Conservation (phyloP, 2,797 vertebrate genomes). For the Trematomus bernacchii region DNA sequence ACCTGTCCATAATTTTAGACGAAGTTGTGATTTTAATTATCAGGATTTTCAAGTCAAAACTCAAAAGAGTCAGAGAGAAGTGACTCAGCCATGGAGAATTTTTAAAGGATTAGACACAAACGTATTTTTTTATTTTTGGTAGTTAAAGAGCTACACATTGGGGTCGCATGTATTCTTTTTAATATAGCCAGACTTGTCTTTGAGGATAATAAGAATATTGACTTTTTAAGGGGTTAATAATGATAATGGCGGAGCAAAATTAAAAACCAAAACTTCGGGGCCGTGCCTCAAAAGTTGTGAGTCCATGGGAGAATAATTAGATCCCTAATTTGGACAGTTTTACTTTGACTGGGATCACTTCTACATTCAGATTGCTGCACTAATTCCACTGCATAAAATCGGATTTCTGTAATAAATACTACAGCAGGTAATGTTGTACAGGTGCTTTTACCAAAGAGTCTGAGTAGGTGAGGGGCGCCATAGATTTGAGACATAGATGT, state of each 20-base stretch:
- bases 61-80: too few species aligned
- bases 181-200: not conserved
- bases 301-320: not conserved
- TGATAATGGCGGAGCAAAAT: too few species aligned
- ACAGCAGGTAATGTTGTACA: not conserved
- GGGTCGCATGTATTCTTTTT: not conserved
- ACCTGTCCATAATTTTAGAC: too few species aligned
- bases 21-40: too few species aligned
- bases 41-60: too few species aligned
- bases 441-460: constrained; percentile 89
- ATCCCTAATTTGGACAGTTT: not conserved
- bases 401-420: not conserved
- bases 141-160: not conserved
- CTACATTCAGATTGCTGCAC: too few species aligned
- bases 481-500: constrained; percentile 97
- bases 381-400: not conserved
- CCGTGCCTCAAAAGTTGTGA: not conserved
- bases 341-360: constrained; percentile 1
- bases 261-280: too few species aligned
- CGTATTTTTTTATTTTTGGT: not conserved
- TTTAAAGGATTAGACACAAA: not conserved
- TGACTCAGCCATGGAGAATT: not conserved
- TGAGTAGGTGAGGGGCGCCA: constrained; percentile 94
- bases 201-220: not conserved
- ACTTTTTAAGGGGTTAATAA: too few species aligned